Evolutionary conservation across 2,888 invertebrate species (phyloP), one percentile per base, ranked within the genome.

Genomic region (Luperina nickerlii): DNA sequence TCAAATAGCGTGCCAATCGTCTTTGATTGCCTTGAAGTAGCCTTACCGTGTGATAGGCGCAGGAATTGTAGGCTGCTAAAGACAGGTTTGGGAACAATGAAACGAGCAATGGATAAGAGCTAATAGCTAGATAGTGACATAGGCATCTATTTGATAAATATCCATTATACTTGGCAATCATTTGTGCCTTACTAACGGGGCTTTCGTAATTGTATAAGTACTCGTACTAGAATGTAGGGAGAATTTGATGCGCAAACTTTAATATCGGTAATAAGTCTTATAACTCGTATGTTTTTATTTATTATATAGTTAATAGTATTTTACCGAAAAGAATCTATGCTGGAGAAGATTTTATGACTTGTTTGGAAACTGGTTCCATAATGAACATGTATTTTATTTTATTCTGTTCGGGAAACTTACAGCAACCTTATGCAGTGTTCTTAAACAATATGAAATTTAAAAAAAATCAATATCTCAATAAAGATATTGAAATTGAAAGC

Each of bases 1-100:
- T 76, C 76, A 72, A 84, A 89, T 79, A 78, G 84, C 82, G 48
- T 84, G 65, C 66, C 78, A 84, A 87, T 88, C 67, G 77, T 63
- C 76, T 82, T 66, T 81, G 82, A 88, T 87, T 79, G 86, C 65
- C 70, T 75, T 68, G 74, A 69, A 79, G 78, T 77, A 76, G 77
- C 57, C 63, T 62, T 48, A 20, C 66, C n/a, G n/a, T 71, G 83
- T 54, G 76, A 76, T 82, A 54, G 38, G 42, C 18, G 48, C 2
- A 75, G 48, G 75, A 51, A 80, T 78, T 79, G 77, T 54, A 42
- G 69, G 24, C 8, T 42, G 13, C 69, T 84, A 73, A 84, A 74
- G 80, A 82, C 82, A 70, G 79, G 42, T 5, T 65, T 76, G 73
- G 67, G 74, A 76, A 76, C 73, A 80, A 81, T 79, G 65, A 32